Evolutionary conservation across 35 echinoderm and acorn worm genomes (phyloP).

Genomic region (Apostichopus californicus): DNA sequence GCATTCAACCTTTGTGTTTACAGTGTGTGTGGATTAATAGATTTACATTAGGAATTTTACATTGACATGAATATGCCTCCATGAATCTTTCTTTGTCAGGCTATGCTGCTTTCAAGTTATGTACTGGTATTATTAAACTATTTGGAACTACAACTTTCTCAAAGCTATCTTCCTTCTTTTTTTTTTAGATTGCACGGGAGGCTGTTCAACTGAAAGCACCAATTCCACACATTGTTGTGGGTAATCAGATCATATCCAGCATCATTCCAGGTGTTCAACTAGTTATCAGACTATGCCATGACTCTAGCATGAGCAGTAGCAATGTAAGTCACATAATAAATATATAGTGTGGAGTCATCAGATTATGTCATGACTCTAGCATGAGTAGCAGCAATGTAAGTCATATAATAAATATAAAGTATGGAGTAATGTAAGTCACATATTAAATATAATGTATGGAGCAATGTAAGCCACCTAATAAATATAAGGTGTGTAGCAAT

Average conservation of each 20-base stretch:
- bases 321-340: not conserved
- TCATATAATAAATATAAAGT: not conserved
- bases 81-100: too few relatives aligned
- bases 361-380: constrained; percentile 88
- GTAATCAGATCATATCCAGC: constrained; percentile 90
- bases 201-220: constrained; percentile 93
- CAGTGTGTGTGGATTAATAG: too few relatives aligned
- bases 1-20: too few relatives aligned
- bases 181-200: constrained; percentile 87
- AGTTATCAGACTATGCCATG: constrained; percentile 90
- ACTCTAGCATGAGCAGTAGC: constrained; percentile 47
- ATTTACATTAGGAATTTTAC: too few relatives aligned
- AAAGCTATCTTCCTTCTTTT: not conserved
- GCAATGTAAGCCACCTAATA: not conserved
- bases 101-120: too few relatives aligned
- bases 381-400: constrained; percentile 48
- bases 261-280: constrained; percentile 90
- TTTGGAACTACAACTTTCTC: too few relatives aligned
- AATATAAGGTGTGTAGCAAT: not conserved
- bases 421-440: not conserved
- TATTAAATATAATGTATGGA: not conserved
- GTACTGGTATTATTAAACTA: too few relatives aligned
- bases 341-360: constrained; percentile 39
- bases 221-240: constrained; percentile 90
- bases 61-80: too few relatives aligned